Conservation (phyloP, 2,888 invertebrate genomes). For the Alloscopus bannaensis region DNA sequence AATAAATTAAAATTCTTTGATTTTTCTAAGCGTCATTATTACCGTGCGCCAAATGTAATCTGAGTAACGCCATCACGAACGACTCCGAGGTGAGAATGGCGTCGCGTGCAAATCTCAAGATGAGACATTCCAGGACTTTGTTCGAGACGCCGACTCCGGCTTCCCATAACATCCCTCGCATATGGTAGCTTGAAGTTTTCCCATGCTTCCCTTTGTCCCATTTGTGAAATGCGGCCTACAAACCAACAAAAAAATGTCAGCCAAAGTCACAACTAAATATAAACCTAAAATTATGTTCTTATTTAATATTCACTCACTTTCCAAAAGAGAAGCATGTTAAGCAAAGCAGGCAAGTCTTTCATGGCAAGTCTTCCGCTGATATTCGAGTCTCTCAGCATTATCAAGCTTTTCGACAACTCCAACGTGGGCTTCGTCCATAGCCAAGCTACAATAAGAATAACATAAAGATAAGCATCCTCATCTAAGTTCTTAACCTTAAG, state of each 20-base stretch:
- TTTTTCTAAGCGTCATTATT: constrained; percentile 68
- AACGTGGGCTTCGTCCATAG: constrained; percentile 80
- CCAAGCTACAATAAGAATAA: constrained; percentile 75
- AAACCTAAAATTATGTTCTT: neutral
- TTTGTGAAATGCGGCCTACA: constrained; percentile 80
- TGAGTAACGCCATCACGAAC: constrained; percentile 81
- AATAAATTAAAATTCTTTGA: constrained; percentile 17
- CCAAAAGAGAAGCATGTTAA: constrained; percentile 82
- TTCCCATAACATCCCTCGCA: constrained; percentile 82
- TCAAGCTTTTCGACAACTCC: constrained; percentile 82
- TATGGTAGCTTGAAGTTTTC: constrained; percentile 81
- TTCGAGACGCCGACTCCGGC: constrained; percentile 84
- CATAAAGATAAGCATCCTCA: no score
- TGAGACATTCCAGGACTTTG: constrained; percentile 85
- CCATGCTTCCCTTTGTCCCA: constrained; percentile 78
- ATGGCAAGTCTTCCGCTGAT: constrained; percentile 81
- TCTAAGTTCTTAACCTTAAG: no score
- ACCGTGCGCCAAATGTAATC: constrained; percentile 82
- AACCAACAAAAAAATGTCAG: constrained; percentile 13
- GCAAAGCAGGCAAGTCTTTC: constrained; percentile 80
- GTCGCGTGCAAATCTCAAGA: constrained; percentile 82
- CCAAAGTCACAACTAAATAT: neutral
- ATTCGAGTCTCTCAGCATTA: constrained; percentile 82
- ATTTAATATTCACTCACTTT: constrained; percentile 76
- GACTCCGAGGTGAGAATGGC: constrained; percentile 79